phyloP scores from a whole-genome alignment of 2,113 vertebrate species.

The Hippopotamus amphibius region DNA sequence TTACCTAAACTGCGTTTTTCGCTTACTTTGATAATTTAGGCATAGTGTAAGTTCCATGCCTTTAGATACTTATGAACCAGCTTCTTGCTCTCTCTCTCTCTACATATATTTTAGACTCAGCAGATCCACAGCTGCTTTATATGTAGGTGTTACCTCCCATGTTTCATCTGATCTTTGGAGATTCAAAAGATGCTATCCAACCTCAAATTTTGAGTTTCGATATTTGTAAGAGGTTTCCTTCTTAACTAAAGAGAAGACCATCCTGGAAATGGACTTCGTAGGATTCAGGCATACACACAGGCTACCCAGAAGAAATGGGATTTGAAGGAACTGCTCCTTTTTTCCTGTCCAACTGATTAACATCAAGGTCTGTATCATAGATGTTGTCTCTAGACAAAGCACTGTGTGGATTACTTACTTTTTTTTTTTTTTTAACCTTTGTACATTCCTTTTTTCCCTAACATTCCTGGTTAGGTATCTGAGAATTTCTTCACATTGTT shows the following conservation, averaged over 20 bases:
- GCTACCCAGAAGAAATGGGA: background rate
- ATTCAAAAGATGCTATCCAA: background rate
- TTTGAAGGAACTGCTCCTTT: slow-evolving; percentile 22
- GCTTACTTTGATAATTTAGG: background rate
- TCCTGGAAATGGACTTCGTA: background rate
- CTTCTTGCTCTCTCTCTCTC: background rate
- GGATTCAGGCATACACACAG: background rate
- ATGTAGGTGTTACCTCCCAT: background rate
- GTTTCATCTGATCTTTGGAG: slow-evolving; percentile 37
- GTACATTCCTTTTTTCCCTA: background rate
- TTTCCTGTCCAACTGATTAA: background rate
- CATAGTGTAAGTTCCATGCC: background rate
- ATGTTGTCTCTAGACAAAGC: background rate
- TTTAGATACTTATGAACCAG: background rate
- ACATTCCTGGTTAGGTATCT: background rate
- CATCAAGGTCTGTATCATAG: background rate
- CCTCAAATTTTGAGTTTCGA: background rate
- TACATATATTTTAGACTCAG: slow-evolving; percentile 1
- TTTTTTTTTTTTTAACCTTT: background rate
- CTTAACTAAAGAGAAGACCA: background rate
- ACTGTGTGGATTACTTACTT: background rate
- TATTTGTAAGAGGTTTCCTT: background rate
- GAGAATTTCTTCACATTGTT: slow-evolving; percentile 17
- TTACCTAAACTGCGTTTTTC: background rate
- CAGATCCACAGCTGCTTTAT: background rate